phyloP scores from a whole-genome alignment of 2,888 invertebrate species.

The Acrobasis suavella region DNA sequence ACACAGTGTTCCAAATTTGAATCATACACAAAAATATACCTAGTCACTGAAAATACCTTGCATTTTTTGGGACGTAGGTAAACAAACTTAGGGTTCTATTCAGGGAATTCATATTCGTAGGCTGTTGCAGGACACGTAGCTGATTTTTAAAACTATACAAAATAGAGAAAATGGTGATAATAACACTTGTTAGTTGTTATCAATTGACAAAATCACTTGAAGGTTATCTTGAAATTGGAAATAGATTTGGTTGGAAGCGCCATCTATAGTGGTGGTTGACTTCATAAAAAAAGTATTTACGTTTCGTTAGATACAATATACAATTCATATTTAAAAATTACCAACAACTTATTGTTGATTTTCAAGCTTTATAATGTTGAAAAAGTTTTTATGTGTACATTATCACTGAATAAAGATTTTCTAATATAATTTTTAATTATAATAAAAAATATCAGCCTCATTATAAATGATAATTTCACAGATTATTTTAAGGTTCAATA shows the following conservation, averaged over 20 bases:
- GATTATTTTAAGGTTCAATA: no score
- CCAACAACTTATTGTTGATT: no score
- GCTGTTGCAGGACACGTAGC: conserved; percentile 16
- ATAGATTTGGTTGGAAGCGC: conserved; percentile 50
- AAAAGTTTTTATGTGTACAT: no score
- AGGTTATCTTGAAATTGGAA: conserved; percentile 70
- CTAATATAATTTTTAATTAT: no score
- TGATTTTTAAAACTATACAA: conserved; percentile 38
- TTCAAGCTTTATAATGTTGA: no score
- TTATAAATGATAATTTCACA: no score
- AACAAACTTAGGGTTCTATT: conserved; percentile 62
- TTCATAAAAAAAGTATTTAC: background rate
- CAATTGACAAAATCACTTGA: conserved; percentile 79
- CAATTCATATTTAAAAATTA: no score
- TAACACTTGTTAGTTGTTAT: conserved; percentile 61
- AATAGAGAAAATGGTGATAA: conserved; percentile 42
- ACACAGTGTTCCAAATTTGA: conserved; percentile 49
- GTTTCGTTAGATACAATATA: no score
- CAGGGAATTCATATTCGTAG: conserved; percentile 64
- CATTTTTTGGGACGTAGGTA: conserved; percentile 62
- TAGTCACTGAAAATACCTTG: conserved; percentile 52
- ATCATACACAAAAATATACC: conserved; percentile 35
- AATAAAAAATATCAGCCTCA: no score
- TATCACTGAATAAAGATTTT: no score
- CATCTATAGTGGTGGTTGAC: background rate